Base-by-base conservation (phyloP, 1,140 invertebrate species). In the Apis laboriosa region DNA sequence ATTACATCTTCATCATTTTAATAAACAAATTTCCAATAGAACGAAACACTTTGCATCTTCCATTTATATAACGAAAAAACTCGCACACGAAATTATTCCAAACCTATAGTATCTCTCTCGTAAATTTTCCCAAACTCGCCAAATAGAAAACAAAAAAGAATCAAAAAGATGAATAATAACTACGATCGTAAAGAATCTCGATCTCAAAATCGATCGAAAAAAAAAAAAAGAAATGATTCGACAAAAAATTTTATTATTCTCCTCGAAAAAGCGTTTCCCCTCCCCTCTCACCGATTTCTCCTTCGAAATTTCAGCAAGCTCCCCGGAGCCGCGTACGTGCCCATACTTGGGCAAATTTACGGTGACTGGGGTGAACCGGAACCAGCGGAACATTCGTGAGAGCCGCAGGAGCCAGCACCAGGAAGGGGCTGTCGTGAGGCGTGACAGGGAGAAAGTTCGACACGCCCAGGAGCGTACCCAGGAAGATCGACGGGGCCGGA, bases 341-440 rank as follows among this genome's bases (percentile, higher is more conserved):
- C 96, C 96, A 0, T 96, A 96, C 89, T 92, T 96, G 85, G 96
- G 96, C 0, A 95, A 96, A 86, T 97, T 96, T 92, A 95, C 95
- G 21, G 95, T 97, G 24, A 95, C 95, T 34, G 95, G 93, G n/a
- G 87, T 95, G 70, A 93, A 94, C 86, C 90, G 91, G 66, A 93
- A 92, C 80, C 93, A 92, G 72, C 89, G 93, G 75, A 93, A 94
- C 89, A 95, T 95, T 19, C 91, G 95, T 43, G 93, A 95, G 34
- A 88, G 84, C 43, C 84, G 87, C 7, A 77, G 75, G 55, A 72
- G 66, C 70, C 87, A 88, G 90, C 87, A 93, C 11, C 86, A 88
- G 56, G 83, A 85, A 92, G 94, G 83, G 34, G 34, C 34, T 7
- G 34, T 43, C 91, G 78, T 85, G 84, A 84, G 91, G 75, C 88